These are phyloP conservation scores for Aphidius ervi DNA, from an alignment of 1,140 invertebrate genomes.

Conservation along the genomic window DNA sequence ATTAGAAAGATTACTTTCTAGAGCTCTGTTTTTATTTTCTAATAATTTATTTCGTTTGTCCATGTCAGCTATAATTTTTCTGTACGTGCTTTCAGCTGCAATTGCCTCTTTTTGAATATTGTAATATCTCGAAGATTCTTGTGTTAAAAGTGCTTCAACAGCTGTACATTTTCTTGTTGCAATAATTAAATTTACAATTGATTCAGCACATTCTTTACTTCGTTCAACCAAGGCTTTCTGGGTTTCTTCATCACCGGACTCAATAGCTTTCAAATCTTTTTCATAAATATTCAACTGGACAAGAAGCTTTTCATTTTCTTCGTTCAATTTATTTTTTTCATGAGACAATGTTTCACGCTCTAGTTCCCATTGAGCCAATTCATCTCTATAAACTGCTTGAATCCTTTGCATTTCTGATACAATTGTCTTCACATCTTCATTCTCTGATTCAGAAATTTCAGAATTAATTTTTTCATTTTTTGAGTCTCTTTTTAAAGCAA, in stretches of 20 bases:
- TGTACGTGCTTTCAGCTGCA: conserved; percentile 34
- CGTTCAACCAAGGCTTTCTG: conserved; percentile 29
- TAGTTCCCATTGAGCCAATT: conserved; percentile 32
- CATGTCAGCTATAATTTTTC: conserved; percentile 36
- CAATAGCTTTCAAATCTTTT: conserved; percentile 28
- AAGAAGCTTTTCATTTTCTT: conserved; percentile 26
- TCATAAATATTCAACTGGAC: conserved; percentile 35
- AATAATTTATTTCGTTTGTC: conserved; percentile 37
- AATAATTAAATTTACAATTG: conserved; percentile 27
- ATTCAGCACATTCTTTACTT: conserved; percentile 31
- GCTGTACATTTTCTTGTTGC: conserved; percentile 33
- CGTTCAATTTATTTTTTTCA: conserved; percentile 30
- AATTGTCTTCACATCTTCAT: conserved; percentile 33
- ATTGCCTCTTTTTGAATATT: conserved; percentile 37
- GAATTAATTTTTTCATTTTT: conserved; percentile 19
- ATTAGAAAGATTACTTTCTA: conserved; percentile 39
- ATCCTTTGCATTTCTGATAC: conserved; percentile 34
- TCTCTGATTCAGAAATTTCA: conserved; percentile 27
- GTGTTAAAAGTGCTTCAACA: conserved; percentile 39
- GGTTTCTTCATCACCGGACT: conserved; percentile 32
- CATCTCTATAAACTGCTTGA: conserved; percentile 30
- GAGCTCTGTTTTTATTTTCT: conserved; percentile 31
- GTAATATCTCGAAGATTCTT: conserved; percentile 37
- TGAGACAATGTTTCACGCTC: conserved; percentile 28
- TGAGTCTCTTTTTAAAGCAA: conserved; percentile 22